A percentile compares a stretch with the other conserved stretches of the same genome.
These are phyloP conservation scores for Neoitamus cyanurus DNA, from an alignment of 2,888 invertebrate genomes.

Conservation along the genomic window DNA sequence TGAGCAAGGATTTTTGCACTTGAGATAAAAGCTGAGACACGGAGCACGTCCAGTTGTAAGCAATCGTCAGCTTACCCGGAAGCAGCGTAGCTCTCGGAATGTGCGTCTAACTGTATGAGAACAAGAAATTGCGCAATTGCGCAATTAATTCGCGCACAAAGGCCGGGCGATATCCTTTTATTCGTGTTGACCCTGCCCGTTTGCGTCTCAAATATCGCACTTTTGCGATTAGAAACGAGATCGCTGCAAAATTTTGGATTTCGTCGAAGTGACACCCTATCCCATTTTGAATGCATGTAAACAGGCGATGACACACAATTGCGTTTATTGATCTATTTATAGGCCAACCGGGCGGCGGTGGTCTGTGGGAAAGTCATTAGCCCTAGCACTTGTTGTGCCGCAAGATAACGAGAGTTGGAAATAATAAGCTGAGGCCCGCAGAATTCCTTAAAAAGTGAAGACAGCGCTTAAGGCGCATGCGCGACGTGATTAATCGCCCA, in stretches of 20 bases:
- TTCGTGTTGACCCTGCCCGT: not conserved
- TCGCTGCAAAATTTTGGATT: not conserved
- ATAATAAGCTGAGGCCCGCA: not conserved
- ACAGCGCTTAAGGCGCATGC: not conserved
- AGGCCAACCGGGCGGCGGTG: not conserved
- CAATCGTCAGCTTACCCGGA: not conserved
- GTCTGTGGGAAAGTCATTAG: not conserved
- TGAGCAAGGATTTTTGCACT: not conserved
- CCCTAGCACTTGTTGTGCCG: not conserved
- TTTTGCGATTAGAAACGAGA: not conserved
- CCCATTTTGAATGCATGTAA: not conserved
- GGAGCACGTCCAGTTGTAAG: not conserved
- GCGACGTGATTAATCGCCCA: not conserved
- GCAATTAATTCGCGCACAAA: not conserved
- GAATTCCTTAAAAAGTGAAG: not conserved
- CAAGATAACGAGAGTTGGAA: not conserved
- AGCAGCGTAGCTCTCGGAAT: not conserved
- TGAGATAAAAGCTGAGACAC: not conserved
- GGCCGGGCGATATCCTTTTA: not conserved
- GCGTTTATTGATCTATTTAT: not conserved
- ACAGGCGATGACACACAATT: not conserved
- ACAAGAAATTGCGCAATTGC: not conserved
- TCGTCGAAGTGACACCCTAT: not conserved
- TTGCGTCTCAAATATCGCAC: not conserved
- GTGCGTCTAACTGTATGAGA: not conserved